Conservation (phyloP, 2,797 vertebrate genomes). For the Anableps anableps region DNA sequence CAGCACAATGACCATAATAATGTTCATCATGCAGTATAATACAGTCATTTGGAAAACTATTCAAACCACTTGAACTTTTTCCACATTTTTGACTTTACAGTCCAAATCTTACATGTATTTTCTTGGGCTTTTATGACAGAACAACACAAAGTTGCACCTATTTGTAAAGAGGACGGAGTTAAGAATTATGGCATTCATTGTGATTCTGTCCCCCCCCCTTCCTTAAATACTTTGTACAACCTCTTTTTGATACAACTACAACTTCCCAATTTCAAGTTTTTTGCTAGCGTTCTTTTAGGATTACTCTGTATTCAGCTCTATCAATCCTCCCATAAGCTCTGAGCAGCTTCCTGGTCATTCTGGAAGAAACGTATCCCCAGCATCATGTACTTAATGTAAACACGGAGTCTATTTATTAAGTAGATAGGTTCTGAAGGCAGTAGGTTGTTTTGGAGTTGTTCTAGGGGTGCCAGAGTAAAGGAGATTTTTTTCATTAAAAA, state of each 20-base stretch:
- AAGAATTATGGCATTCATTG: no score
- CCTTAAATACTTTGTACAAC: not conserved
- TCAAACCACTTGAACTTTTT: not conserved
- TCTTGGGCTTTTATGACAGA: not conserved
- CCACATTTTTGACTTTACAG: not conserved
- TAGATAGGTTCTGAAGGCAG: no score
- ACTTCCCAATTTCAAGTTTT: no score
- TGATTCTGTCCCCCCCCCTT: not conserved
- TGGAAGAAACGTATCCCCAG: not conserved
- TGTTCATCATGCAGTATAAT: not conserved
- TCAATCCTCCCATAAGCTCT: not conserved
- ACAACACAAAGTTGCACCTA: not conserved
- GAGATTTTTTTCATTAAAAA: not conserved
- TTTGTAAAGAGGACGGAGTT: no score
- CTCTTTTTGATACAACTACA: no score
- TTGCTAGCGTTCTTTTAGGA: not conserved
- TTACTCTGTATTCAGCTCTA: not conserved
- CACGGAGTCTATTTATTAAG: no score
- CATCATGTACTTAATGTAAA: not conserved
- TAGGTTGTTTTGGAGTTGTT: not conserved
- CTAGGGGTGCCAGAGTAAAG: not conserved
- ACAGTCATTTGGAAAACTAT: not conserved
- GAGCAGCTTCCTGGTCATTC: not conserved
- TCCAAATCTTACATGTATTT: not conserved
- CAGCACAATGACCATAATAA: conserved; percentile 17